Base-by-base conservation (phyloP, 2,888 invertebrate species). In the Xylocampa areola region DNA sequence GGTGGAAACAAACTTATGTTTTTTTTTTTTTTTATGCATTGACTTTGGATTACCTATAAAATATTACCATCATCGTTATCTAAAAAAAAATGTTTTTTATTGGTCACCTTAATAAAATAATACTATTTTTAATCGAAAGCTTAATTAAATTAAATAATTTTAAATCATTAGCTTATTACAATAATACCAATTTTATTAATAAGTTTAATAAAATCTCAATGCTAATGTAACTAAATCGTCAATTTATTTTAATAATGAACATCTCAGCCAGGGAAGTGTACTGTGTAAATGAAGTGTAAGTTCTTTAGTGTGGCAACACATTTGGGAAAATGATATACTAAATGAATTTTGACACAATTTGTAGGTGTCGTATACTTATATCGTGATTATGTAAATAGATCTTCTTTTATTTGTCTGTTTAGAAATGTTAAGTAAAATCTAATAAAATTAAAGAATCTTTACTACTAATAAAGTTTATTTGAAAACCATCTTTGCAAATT, bases 121-220 rank as follows among this genome's bases (percentile, higher is more conserved):
- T 37, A 44, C 27, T 21, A 44, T 21, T 4, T 45, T 21, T 23
- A 47, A 41, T 13, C 32, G 40, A 19, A 23, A 41, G 41, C 41
- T 55, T 7, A 55, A 19, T 19, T 14, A 23, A 32, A 45, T 40
- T 21, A 49, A 44, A 64, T 29, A 13, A 16, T 19, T 25, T 49
- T 33, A 43, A 36, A 32, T 32, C 19, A n/a, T 51, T n/a, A 51
- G 33, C 40, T 39, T 43, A 41, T 67, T 66, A 68, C 76, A 69
- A 72, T 68, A 66, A 70, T 67, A 68, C 70, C 73, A 71, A 69
- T 68, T 63, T 67, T 65, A 69, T 73, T 66, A 62, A 69, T 73
- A 59, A 57, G 63, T 64, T 72, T 60, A 65, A 67, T 53, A 52
- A 54, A 65, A 65, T 65, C 61, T 66, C 61, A 54, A 30, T 61